Percentiles rank a stretch among this genome's conserved stretches.
Evolutionary conservation across 2,113 vertebrate genomes (phyloP).

Genomic region (Cololabis saira): DNA sequence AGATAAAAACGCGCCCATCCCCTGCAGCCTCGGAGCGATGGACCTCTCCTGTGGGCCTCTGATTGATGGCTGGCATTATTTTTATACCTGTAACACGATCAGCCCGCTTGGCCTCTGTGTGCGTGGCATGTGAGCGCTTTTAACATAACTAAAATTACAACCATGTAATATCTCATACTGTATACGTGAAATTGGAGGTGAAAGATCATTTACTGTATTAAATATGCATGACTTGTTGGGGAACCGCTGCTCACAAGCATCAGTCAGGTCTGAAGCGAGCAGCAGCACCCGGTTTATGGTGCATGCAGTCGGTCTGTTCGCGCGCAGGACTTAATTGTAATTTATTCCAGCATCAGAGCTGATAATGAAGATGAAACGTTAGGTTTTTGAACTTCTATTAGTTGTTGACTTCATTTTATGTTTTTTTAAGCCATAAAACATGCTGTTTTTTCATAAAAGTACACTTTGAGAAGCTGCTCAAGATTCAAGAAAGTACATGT

Average conservation of each 20-base stretch:
- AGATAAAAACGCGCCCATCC: constrained; percentile 29
- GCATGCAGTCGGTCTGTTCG: neutral
- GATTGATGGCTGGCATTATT: constrained; percentile 68
- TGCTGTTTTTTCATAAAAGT: constrained; percentile 10
- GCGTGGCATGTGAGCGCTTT: constrained; percentile 16
- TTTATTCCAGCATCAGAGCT: constrained; percentile 8
- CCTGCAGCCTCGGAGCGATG: constrained; percentile 17
- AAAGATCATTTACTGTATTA: constrained; percentile 67
- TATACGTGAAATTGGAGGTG: constrained; percentile 48
- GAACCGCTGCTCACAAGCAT: constrained; percentile 29
- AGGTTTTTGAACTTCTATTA: constrained; percentile 2
- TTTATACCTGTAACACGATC: constrained; percentile 72
- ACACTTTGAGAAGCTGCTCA: constrained; percentile 8
- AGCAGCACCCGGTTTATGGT: constrained; percentile 15
- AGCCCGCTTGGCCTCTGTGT: constrained; percentile 35
- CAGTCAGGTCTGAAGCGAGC: constrained; percentile 20
- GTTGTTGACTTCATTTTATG: constrained; percentile 3
- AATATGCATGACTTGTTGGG: constrained; percentile 65
- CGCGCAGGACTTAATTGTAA: neutral
- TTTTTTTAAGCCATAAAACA: neutral
- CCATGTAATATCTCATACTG: constrained; percentile 46
- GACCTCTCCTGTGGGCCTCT: constrained; percentile 36
- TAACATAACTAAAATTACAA: constrained; percentile 59
- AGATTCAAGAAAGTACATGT: constrained; percentile 37
- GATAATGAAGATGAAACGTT: constrained; percentile 1